Conservation (phyloP, 2,797 vertebrate genomes). For the Vipera latastei region DNA sequence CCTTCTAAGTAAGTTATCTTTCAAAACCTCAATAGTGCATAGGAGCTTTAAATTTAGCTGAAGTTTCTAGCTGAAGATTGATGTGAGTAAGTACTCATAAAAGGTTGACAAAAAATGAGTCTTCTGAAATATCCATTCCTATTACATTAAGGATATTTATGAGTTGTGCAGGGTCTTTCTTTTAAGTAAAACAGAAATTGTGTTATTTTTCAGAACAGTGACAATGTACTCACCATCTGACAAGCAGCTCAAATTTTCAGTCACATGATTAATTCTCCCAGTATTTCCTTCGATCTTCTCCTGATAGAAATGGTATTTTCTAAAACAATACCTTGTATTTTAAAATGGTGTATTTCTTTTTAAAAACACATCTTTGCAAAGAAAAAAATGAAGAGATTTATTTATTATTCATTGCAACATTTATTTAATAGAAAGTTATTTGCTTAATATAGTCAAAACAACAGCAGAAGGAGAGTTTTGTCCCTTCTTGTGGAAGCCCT, state of each 20-base stretch:
- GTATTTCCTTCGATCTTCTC: conserved; percentile 35
- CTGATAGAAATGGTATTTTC: conserved; percentile 30
- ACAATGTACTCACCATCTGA: conserved; percentile 49
- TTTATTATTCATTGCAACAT: background rate
- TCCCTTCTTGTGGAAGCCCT: background rate
- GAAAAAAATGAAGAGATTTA: conserved; percentile 14
- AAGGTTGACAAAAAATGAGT: background rate
- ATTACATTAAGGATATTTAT: background rate
- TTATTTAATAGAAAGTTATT: background rate
- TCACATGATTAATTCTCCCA: conserved; percentile 48
- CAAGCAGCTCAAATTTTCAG: conserved; percentile 35
- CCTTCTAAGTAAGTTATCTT: background rate
- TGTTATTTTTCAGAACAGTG: background rate
- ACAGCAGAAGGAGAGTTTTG: background rate
- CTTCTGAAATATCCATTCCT: background rate
- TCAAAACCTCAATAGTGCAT: background rate
- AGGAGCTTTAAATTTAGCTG: background rate
- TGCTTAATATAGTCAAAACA: background rate
- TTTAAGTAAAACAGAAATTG: background rate
- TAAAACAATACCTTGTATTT: conserved; percentile 41
- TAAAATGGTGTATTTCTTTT: conserved; percentile 23
- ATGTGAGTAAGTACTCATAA: background rate
- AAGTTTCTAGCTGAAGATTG: background rate
- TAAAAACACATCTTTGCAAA: conserved; percentile 18
- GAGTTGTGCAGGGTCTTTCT: background rate